Conservation (phyloP, 2,888 invertebrate genomes). For the Nymphalis c-album region DNA sequence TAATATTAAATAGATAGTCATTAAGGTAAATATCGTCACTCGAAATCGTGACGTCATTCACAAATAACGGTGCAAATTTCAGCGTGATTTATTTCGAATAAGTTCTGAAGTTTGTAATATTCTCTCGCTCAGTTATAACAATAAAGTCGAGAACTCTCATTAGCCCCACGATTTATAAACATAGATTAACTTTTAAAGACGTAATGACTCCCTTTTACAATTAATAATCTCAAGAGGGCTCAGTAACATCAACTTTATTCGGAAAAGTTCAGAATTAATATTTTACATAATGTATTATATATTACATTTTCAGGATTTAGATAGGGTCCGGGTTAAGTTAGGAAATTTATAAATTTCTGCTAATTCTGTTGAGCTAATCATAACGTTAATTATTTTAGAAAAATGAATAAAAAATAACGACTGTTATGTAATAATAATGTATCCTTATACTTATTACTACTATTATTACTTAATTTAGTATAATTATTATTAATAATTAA, state of each 20-base stretch:
- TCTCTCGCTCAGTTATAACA: constrained; percentile 45
- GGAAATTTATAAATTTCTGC: too few relatives aligned
- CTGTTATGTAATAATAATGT: too few relatives aligned
- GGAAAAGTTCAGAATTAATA: not conserved
- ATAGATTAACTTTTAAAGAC: constrained; percentile 47
- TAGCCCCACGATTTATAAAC: constrained; percentile 54
- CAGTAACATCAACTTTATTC: constrained; percentile 10
- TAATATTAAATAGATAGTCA: too few relatives aligned
- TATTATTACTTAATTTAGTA: too few relatives aligned
- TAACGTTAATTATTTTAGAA: too few relatives aligned
- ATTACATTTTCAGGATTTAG: not conserved
- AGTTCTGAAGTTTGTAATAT: constrained; percentile 45
- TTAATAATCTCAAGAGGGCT: constrained; percentile 38
- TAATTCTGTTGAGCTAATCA: too few relatives aligned
- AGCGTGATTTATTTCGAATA: constrained; percentile 44
- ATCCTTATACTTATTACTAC: too few relatives aligned
- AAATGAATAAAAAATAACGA: too few relatives aligned
- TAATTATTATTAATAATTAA: too few relatives aligned
- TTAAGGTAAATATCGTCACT: constrained; percentile 15
- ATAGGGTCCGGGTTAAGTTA: too few relatives aligned
- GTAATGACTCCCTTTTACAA: constrained; percentile 42
- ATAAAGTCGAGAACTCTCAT: constrained; percentile 52
- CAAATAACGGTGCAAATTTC: constrained; percentile 42
- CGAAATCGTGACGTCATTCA: constrained; percentile 36
- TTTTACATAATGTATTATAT: not conserved